phyloP scores from a whole-genome alignment of 2,888 invertebrate species.

The Panzeria rudis region DNA sequence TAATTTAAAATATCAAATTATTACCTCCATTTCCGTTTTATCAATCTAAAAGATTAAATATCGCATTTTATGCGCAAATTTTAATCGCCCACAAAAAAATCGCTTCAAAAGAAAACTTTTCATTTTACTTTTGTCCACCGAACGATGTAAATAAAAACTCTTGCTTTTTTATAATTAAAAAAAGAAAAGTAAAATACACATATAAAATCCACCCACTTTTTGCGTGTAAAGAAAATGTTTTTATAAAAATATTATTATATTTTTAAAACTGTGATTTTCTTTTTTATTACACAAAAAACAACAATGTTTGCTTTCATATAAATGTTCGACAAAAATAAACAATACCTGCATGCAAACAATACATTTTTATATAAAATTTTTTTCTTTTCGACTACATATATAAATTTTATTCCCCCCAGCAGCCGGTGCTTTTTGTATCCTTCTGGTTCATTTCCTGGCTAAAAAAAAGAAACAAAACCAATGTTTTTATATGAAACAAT shows the following conservation, averaged over 20 bases:
- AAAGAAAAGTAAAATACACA: neutral
- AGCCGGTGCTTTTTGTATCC: slow-evolving; percentile 30
- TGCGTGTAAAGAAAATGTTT: slow-evolving; percentile 52
- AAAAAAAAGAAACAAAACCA: slow-evolving; percentile 22
- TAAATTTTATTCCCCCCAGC: neutral
- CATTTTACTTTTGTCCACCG: neutral
- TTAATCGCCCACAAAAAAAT: neutral
- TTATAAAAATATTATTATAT: slow-evolving; percentile 8
- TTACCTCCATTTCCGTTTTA: slow-evolving; percentile 16
- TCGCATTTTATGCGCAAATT: neutral
- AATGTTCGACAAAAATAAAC: slow-evolving; percentile 55
- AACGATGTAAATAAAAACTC: neutral
- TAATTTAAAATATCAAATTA: neutral
- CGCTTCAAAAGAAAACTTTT: slow-evolving; percentile 14
- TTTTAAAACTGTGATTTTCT: neutral
- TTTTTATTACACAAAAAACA: neutral
- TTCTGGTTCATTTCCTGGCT: slow-evolving; percentile 35
- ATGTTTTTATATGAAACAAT: slow-evolving; percentile 42
- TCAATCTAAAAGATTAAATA: slow-evolving; percentile 15
- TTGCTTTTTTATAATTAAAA: neutral
- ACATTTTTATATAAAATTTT: neutral
- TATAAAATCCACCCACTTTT: slow-evolving; percentile 49
- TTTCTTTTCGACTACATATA: neutral
- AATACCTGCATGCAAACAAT: slow-evolving; percentile 33
- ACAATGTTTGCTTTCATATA: slow-evolving; percentile 38